A percentile compares a stretch with the other conserved stretches of the same genome.
These are phyloP conservation scores for Xenus cinereus DNA, from an alignment of 2,113 vertebrate species.

Conservation along the genomic window DNA sequence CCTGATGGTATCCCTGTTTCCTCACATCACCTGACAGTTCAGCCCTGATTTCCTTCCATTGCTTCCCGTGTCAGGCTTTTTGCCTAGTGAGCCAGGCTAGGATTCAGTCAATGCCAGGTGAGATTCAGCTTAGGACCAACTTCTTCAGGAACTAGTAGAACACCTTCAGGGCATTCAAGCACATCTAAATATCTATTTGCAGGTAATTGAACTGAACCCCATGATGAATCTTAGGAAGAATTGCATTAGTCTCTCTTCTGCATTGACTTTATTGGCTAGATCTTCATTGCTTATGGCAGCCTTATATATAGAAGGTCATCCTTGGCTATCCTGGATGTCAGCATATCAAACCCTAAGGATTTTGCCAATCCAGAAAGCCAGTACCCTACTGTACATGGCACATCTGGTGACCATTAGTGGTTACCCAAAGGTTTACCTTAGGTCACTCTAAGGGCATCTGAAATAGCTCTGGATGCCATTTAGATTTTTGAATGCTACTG, in stretches of 20 bases:
- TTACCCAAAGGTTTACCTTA: background rate
- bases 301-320: background rate
- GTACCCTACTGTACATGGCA: background rate
- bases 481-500: background rate
- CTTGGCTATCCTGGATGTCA: background rate
- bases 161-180: background rate
- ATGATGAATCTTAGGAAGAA: background rate
- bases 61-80: background rate
- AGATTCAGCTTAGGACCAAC: background rate
- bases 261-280: background rate
- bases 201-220: background rate
- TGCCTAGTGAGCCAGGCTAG: background rate
- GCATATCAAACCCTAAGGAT: background rate
- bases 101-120: background rate
- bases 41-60: background rate
- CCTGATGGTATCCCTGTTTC: background rate
- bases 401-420: background rate
- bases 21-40: background rate
- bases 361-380: background rate
- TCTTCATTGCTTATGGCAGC: background rate
- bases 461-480: background rate
- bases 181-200: background rate
- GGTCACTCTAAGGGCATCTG: background rate
- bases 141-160: background rate
- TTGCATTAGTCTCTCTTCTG: background rate